A percentile compares a stretch with the other conserved stretches of the same genome.
Evolutionary conservation across 1,140 invertebrate genomes (phyloP).

Genomic region (Wasmannia auropunctata): DNA sequence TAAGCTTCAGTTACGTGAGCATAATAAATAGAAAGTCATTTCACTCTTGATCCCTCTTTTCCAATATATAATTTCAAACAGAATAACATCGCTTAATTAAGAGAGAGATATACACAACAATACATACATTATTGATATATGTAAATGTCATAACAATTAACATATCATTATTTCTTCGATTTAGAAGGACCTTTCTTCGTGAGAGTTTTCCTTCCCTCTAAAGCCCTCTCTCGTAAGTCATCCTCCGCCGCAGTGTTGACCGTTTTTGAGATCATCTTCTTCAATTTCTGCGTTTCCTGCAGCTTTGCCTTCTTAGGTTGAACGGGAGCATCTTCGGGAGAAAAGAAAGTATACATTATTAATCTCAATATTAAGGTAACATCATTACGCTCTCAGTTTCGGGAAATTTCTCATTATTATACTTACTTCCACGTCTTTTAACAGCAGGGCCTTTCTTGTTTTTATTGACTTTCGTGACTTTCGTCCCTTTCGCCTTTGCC

Average conservation of each 20-base stretch:
- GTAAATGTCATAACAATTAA: neutral
- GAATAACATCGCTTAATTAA: neutral
- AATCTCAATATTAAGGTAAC: neutral
- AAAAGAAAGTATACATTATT: conserved; percentile 56
- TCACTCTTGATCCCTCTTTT: neutral
- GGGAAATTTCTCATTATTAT: conserved; percentile 25
- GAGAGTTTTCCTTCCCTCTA: conserved; percentile 84
- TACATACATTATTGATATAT: conserved; percentile 7
- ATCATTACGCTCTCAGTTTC: neutral
- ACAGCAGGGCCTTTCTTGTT: conserved; percentile 82
- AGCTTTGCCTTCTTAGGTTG: conserved; percentile 87
- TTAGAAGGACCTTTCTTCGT: conserved; percentile 75
- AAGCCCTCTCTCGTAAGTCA: conserved; percentile 86
- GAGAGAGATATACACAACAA: neutral
- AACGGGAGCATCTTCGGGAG: conserved; percentile 86
- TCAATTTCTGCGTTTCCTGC: conserved; percentile 87
- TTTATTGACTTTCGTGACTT: conserved; percentile 79
- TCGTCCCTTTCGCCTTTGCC: conserved; percentile 82
- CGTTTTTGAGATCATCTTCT: conserved; percentile 87
- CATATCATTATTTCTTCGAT: conserved; percentile 39
- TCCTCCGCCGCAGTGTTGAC: conserved; percentile 88
- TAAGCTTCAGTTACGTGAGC: neutral
- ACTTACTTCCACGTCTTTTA: conserved; percentile 85
- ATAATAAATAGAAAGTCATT: conserved; percentile 15
- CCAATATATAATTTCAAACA: neutral